Conservation (phyloP, 2,113 vertebrate species). For the Carollia perspicillata region DNA sequence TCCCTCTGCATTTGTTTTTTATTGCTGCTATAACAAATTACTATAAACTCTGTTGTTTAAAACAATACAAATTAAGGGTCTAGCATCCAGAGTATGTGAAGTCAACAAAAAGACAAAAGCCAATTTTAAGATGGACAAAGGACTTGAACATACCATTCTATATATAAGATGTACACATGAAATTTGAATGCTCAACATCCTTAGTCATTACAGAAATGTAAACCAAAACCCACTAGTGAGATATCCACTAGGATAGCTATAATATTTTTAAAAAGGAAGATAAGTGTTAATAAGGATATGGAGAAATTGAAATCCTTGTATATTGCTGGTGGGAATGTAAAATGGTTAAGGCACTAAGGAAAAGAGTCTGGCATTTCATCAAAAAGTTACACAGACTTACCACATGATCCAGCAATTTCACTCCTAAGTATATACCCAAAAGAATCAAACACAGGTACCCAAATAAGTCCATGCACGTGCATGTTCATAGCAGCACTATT, state of each 20-base stretch:
- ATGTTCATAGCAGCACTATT: neutral
- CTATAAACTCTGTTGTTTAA: too few species aligned
- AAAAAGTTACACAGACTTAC: neutral
- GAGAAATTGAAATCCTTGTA: neutral
- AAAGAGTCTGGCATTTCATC: neutral
- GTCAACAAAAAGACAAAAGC: neutral
- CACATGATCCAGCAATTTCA: neutral
- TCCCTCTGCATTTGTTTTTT: neutral
- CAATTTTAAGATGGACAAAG: neutral
- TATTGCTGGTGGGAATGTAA: neutral
- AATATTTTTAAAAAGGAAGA: neutral
- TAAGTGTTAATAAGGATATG: neutral
- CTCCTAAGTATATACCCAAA: neutral
- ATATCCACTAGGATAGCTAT: neutral
- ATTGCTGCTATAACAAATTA: neutral
- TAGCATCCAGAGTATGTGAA: neutral
- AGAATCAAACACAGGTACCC: neutral
- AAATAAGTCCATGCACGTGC: too few species aligned
- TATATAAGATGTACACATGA: neutral
- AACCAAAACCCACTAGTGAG: neutral
- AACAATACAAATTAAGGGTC: neutral
- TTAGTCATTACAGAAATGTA: constrained; percentile 9
- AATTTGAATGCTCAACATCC: neutral
- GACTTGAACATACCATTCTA: neutral
- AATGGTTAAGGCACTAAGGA: neutral